Conservation (phyloP, 1,140 invertebrate genomes). For the Trichoplusia ni region DNA sequence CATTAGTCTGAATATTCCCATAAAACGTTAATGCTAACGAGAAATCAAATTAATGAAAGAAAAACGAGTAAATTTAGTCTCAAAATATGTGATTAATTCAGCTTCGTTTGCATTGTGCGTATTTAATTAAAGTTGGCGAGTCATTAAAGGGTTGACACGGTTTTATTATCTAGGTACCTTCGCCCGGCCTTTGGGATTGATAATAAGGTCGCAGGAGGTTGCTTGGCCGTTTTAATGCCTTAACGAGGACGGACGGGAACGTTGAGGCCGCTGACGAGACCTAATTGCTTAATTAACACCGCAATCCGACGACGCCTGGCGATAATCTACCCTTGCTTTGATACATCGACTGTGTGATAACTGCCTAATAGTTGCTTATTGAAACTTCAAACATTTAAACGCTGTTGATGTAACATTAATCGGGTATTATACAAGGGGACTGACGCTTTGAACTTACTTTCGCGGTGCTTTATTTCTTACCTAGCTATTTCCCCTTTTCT, state of each 20-base stretch:
- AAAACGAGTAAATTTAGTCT: too few relatives aligned
- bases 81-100: too few relatives aligned
- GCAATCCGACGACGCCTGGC: slow-evolving; percentile 47
- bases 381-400: slow-evolving; percentile 4
- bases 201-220: slow-evolving; percentile 42
- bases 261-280: slow-evolving; percentile 45
- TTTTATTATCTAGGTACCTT: neutral
- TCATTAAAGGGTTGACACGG: neutral
- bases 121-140: neutral
- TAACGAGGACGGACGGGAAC: slow-evolving; percentile 44
- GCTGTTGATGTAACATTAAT: neutral
- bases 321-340: slow-evolving; percentile 25
- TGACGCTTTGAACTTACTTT: too few relatives aligned
- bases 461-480: too few relatives aligned
- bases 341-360: slow-evolving; percentile 17
- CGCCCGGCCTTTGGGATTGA: slow-evolving; percentile 20
- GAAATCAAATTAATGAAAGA: too few relatives aligned
- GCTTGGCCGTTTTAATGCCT: slow-evolving; percentile 52
- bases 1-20: too few relatives aligned
- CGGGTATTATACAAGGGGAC: neutral
- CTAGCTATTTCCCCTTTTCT: too few relatives aligned
- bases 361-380: slow-evolving; percentile 8
- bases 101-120: too few relatives aligned
- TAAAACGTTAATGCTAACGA: too few relatives aligned
- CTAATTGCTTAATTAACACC: slow-evolving; percentile 67